Base-by-base conservation (phyloP, 2,113 vertebrate species). In the Microtus ochrogaster region DNA sequence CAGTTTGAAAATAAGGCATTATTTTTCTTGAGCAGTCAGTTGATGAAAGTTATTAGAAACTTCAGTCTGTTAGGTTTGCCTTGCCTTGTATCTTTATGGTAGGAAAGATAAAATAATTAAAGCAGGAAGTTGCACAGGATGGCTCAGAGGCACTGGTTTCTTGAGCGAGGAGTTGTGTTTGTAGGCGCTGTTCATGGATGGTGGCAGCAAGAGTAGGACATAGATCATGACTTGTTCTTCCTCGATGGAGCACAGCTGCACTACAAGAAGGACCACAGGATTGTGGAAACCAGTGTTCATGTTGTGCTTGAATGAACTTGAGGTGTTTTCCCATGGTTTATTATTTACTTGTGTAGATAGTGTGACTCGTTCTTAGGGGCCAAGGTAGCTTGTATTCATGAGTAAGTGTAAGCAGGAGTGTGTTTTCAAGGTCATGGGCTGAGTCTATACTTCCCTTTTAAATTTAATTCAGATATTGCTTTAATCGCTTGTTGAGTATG, bases 61-160 rank as follows among this genome's bases (percentile, higher is more conserved):
- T 92, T 79, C 90, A 84, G 28, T 79, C 89, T 39, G 92, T 87
- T 72, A 88, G 14, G 68, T 76, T 83, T 74, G 76, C 78, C 92
- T 33, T 85, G 66, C 30, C 90, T 5, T 94, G 28, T 85, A 7
- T 92, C 41, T 79, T 84, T 86, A 47, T 92, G 39, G 92, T 92
- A 65, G 84, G 73, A 89, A 96, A 74, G 72, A 84, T 61, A 52
- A 70, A 89, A 58, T 94, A 95, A 78, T 92, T 89, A 63, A 85
- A 92, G 33, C n/a, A 72, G 81, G 39, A 63, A 65, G 24, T 55
- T 94, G 30, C 24, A 82, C 77, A 74, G 33, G 82, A 10, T 94
- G 73, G 41, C 72, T 88, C 73, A 84, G 76, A 93, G 89, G 47
- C 86, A 89, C 73, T 92, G 47, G 26, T 9, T 94, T 81, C 77